phyloP scores from a whole-genome alignment of 2,797 vertebrate species.

The Limosa lapponica region DNA sequence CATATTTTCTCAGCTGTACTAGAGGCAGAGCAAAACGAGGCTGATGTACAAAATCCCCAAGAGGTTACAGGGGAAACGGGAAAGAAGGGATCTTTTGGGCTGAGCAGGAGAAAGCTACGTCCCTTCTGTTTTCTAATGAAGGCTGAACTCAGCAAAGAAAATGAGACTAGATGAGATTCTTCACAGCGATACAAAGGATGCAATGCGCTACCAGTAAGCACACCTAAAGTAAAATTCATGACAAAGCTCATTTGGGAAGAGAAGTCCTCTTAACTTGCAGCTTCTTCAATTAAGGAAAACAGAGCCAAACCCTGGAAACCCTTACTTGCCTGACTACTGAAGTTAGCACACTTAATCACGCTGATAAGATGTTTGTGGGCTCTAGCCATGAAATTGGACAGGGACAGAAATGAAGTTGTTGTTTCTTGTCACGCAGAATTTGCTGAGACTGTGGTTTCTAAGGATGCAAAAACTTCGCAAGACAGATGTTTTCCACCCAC shows the following conservation, averaged over 20 bases:
- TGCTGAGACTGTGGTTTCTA: background rate
- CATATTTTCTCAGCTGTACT: background rate
- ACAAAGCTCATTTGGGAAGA: background rate
- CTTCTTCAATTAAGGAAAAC: constrained; percentile 13
- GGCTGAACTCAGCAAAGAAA: background rate
- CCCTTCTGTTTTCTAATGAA: background rate
- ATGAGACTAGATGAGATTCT: background rate
- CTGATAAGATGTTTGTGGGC: constrained; percentile 3
- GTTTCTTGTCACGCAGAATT: background rate
- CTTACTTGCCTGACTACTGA: background rate
- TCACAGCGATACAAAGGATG: background rate
- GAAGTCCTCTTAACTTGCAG: background rate
- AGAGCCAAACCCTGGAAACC: background rate
- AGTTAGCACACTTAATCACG: background rate
- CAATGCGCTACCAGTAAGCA: fast-evolving
- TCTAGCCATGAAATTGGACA: background rate
- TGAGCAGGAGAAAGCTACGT: background rate
- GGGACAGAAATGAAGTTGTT: constrained; percentile 22
- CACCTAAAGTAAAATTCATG: fast-evolving
- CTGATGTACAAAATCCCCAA: background rate
- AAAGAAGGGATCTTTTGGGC: background rate
- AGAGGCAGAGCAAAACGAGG: background rate
- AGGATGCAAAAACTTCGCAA: background rate
- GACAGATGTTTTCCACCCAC: constrained; percentile 37
- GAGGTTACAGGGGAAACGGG: background rate